Conservation (phyloP, 2,888 invertebrate genomes). For the Danaus chrysippus region DNA sequence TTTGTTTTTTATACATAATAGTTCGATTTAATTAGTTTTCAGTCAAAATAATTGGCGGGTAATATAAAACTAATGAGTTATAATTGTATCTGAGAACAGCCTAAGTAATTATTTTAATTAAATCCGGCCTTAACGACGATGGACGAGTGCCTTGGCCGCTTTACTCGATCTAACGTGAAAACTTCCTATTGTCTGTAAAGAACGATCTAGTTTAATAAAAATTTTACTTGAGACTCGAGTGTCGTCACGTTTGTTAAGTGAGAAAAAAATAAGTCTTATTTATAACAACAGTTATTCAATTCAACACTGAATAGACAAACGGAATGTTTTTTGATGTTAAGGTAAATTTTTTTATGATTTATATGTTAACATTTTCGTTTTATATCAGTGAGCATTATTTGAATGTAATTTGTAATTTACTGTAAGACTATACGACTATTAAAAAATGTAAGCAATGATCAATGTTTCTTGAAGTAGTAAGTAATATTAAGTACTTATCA, state of each 20-base stretch:
- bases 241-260: not conserved
- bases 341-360: no score
- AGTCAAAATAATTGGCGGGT: conserved; percentile 15
- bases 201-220: conserved; percentile 8
- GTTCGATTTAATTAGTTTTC: not conserved
- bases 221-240: not conserved
- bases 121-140: conserved; percentile 34
- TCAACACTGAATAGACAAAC: not conserved
- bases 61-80: conserved; percentile 16
- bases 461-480: no score
- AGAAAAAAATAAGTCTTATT: no score
- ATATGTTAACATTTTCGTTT: no score
- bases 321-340: no score
- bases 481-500: no score
- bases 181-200: conserved; percentile 38
- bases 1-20: not conserved
- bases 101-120: conserved; percentile 28
- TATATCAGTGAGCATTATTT: no score
- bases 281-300: no score
- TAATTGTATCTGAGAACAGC: conserved; percentile 20
- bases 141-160: conserved; percentile 59
- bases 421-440: no score
- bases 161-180: conserved; percentile 48
- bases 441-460: no score
- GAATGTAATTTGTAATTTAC: no score